Evolutionary conservation across 1,140 invertebrate genomes (phyloP).

Genomic region (Cotesia vestalis): DNA sequence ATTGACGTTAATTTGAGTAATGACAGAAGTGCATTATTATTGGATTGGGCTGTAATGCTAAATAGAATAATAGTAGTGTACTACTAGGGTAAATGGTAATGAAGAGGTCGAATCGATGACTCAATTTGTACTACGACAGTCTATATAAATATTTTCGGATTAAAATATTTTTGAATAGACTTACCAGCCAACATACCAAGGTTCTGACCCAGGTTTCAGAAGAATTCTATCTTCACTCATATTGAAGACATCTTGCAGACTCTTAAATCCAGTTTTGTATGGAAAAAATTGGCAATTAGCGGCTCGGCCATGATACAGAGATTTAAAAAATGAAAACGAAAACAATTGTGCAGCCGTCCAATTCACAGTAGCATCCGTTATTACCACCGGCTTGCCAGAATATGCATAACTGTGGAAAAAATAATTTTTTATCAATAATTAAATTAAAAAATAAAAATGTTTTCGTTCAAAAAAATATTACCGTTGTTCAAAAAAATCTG

Average conservation of each 20-base stretch:
- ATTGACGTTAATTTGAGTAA: too few species aligned
- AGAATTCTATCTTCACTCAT: conserved; percentile 76
- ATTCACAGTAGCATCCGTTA: conserved; percentile 79
- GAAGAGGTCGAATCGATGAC: conserved; percentile 3
- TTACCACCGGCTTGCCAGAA: conserved; percentile 80
- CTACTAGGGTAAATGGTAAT: conserved; percentile 4
- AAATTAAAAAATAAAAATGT: conserved; percentile 23
- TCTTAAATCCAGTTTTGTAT: conserved; percentile 86
- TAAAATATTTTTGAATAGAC: conserved; percentile 43
- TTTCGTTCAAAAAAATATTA: conserved; percentile 42
- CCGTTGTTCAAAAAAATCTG: conserved; percentile 74
- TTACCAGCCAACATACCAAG: conserved; percentile 92
- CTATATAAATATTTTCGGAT: too few species aligned
- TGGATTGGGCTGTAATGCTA: not conserved
- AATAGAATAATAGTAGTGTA: not conserved
- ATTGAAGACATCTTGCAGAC: conserved; percentile 79
- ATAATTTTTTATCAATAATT: conserved; percentile 10
- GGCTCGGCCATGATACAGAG: conserved; percentile 74
- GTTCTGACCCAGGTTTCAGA: conserved; percentile 70
- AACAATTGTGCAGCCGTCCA: conserved; percentile 80
- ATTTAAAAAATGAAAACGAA: conserved; percentile 82
- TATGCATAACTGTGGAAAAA: conserved; percentile 74
- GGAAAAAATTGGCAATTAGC: conserved; percentile 89
- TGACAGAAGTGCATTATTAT: not conserved
- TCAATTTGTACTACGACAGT: not conserved